Evolutionary conservation across 2,797 vertebrate genomes (phyloP), one percentile per base, ranked within the genome.

Genomic region (Epinephelus malabaricus): DNA sequence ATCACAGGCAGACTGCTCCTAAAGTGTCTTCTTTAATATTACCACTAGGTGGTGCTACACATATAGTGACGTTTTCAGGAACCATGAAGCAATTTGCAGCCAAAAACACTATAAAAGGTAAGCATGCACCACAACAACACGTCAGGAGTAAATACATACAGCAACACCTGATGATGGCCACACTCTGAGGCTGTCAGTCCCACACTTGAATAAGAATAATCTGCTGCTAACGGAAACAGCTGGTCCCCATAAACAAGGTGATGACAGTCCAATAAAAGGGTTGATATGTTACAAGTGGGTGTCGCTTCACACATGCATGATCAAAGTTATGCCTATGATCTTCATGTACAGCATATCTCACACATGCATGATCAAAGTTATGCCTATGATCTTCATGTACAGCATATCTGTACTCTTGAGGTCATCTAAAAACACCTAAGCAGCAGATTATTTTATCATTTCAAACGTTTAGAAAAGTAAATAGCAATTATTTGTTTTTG

Each of bases 201-300:
- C 4, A 45, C 19, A 8, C 53, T 49, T 40, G 6, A n/a, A 38
- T 18, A 15, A 38, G 34, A 78, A 19, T 25, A 50, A 23, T 1
- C 7, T 40, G 45, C 34, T 64, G 58, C 46, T 38, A 49, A 70
- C 3, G 19, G 27, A 27, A 76, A 25, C 81, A 85, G 77, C 50
- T 81, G 74, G 2, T 69, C 25, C 12, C 46, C 56, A 63, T 71
- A 55, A 61, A 84, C 34, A 64, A 25, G 19, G 62, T 12, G 27
- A 2, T 19, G 50, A 67, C 13, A 46, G 77, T n/a, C 2, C 8
- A 25, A 63, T 53, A 53, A 69, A 15, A 74, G 4, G 27, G n/a
- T 18, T 0, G 1, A 15, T 2, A 62, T 27, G 58, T 53, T 55
- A 5, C 40, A 50, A 63, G 2, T 23, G 27, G 53, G 34, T 55